These are phyloP conservation scores for Dusona sp. DNA, from an alignment of 2,888 invertebrate species.

Conservation along the genomic window DNA sequence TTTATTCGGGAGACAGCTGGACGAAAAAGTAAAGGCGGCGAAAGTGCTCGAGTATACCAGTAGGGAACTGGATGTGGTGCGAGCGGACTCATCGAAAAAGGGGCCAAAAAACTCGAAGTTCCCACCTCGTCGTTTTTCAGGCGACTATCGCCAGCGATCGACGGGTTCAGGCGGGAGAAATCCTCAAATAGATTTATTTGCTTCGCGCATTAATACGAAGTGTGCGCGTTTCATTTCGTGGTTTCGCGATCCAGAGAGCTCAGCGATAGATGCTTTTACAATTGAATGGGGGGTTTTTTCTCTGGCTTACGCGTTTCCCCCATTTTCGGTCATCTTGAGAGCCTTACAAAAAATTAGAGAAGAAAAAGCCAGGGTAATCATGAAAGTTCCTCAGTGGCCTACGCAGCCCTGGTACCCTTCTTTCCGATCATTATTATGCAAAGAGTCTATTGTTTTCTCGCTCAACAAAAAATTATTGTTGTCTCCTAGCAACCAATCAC, in stretches of 20 bases:
- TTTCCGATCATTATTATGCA: not conserved
- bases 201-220: slow-evolving; percentile 41
- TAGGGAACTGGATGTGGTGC: slow-evolving; percentile 28
- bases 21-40: slow-evolving; percentile 56
- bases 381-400: slow-evolving; percentile 64
- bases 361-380: slow-evolving; percentile 30
- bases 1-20: slow-evolving; percentile 61
- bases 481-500: slow-evolving; percentile 41
- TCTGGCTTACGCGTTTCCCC: slow-evolving; percentile 58
- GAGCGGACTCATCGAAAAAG: slow-evolving; percentile 4
- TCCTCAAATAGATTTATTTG: slow-evolving; percentile 47
- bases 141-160: slow-evolving; percentile 17
- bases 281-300: slow-evolving; percentile 33
- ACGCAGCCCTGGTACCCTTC: slow-evolving; percentile 52
- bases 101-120: slow-evolving; percentile 58
- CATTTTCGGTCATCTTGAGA: slow-evolving; percentile 56
- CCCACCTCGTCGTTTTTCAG: slow-evolving; percentile 48
- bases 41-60: slow-evolving; percentile 47
- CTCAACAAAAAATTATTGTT: slow-evolving; percentile 5
- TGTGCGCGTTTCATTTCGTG: slow-evolving; percentile 35
- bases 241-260: slow-evolving; percentile 33
- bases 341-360: slow-evolving; percentile 54
- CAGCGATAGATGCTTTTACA: slow-evolving; percentile 51
- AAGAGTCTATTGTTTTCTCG: slow-evolving; percentile 1
- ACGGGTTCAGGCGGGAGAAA: slow-evolving; percentile 38